Evolutionary conservation across 2,797 vertebrate genomes (phyloP).

Genomic region (Intellagama lesueurii): DNA sequence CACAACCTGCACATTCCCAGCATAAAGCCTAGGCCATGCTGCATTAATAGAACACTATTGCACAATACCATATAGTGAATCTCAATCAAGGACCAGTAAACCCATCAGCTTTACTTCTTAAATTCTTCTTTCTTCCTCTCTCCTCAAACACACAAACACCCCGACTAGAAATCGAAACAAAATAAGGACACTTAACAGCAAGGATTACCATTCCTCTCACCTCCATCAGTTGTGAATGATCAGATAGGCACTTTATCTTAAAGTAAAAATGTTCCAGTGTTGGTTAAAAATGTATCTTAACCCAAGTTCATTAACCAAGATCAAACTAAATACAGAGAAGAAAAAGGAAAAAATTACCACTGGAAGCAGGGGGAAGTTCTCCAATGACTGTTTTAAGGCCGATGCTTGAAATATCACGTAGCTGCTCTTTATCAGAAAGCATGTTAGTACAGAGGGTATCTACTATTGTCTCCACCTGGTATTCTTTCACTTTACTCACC

Average conservation of each 20-base stretch:
- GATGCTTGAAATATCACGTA: conserved; percentile 98
- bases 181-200: conserved; percentile 11
- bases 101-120: neutral
- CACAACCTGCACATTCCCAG: neutral
- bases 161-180: conserved; percentile 2
- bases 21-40: conserved; percentile 19
- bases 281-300: neutral
- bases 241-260: neutral
- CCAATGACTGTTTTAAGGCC: conserved; percentile 99
- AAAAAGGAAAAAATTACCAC: conserved; percentile 81
- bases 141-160: conserved; percentile 17
- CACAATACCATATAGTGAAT: neutral
- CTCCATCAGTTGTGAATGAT: neutral
- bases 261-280: neutral
- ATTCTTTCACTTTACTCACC: conserved; percentile 99
- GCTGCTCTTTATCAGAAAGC: conserved; percentile 99
- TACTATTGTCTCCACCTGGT: conserved; percentile 99
- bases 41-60: neutral
- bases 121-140: conserved; percentile 15
- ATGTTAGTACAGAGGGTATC: conserved; percentile 99
- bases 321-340: conserved; percentile 14
- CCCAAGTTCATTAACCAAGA: neutral
- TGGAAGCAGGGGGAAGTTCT: conserved; percentile 97
- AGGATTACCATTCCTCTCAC: neutral
- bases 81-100: conserved; percentile 1